Base-by-base conservation (phyloP, 2,113 vertebrate species). In the Merops nubicus region DNA sequence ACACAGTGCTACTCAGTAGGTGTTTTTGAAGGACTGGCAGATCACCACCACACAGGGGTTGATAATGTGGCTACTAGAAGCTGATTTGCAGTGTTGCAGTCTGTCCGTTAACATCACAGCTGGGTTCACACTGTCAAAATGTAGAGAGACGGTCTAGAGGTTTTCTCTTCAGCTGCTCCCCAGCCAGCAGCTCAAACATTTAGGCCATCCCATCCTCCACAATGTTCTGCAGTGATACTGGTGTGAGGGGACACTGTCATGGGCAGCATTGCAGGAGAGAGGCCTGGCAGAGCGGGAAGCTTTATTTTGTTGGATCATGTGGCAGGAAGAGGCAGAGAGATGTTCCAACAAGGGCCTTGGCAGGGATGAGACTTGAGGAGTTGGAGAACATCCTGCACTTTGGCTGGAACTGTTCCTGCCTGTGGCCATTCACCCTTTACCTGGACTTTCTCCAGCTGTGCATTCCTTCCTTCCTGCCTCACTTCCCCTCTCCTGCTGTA, bases 231-330 rank as follows among this genome's bases (percentile, higher is more conserved):
- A n/a, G n/a, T n/a, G n/a, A n/a, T n/a, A n/a, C n/a, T n/a, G n/a
- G n/a, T n/a, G n/a, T n/a, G n/a, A n/a, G n/a, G n/a, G n/a, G n/a
- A n/a, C n/a, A n/a, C n/a, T n/a, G 0, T 47, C 8, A 11, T 2
- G 18, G 33, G 25, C 38, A 36, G 0, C 0, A 0, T 31, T 3
- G 1, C 3, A 0, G 14, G 16, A 40, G 53, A 53, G 68, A n/a
- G 14, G 28, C n/a, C 17, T 88, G 38, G 47, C 1, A 0, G 11
- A 31, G 23, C 53, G 48, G 36, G 51, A 77, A 13, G 11, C 17
- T 33, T 76, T 63, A 9, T 68, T 79, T 75, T 56, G 4, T 43
- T 63, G 50, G 26, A 20, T 51, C 3, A 1, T 9, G 15, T 50
- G 59, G 8, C n/a, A 59, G 42, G 31, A 72, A 53, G 53, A 59